Conservation (phyloP, 1,140 invertebrate species). For the Drosophila kepulauana region DNA sequence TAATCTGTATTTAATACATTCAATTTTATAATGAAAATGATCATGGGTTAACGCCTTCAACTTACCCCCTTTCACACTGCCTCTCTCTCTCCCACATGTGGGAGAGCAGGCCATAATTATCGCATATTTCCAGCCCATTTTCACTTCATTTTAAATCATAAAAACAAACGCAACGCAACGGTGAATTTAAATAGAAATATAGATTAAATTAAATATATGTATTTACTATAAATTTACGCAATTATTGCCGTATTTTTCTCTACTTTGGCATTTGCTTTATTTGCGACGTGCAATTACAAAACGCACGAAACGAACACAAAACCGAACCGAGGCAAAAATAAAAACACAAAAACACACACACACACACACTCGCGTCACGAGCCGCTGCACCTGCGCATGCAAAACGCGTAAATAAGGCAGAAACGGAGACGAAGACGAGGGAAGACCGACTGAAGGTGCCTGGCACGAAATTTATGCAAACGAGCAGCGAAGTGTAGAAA, state of each 20-base stretch:
- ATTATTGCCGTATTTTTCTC: conserved; percentile 21
- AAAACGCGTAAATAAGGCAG: conserved; percentile 53
- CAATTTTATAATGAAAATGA: conserved; percentile 13
- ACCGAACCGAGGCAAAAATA: conserved; percentile 21
- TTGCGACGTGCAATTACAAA: conserved; percentile 66
- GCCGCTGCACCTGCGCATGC: conserved; percentile 71
- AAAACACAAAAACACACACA: conserved; percentile 4
- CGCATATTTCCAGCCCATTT: conserved; percentile 30
- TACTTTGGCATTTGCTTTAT: conserved; percentile 31
- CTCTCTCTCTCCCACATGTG: not conserved
- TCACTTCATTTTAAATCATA: conserved; percentile 23
- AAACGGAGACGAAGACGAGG: too few relatives aligned
- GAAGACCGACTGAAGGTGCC: conserved; percentile 39
- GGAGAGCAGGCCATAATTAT: conserved; percentile 32
- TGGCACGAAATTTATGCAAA: conserved; percentile 80
- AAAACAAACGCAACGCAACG: not conserved
- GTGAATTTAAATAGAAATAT: conserved; percentile 68
- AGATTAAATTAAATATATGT: conserved; percentile 56
- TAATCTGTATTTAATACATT: conserved; percentile 44
- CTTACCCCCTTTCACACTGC: conserved; percentile 10
- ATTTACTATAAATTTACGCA: conserved; percentile 45
- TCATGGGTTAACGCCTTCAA: conserved; percentile 30
- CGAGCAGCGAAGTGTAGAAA: conserved; percentile 82
- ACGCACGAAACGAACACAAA: conserved; percentile 44
- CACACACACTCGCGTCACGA: conserved; percentile 55